A percentile compares a stretch with the other conserved stretches of the same genome.
Evolutionary conservation across 2,888 invertebrate genomes (phyloP).

Genomic region (Cremastobaeus sp.): DNA sequence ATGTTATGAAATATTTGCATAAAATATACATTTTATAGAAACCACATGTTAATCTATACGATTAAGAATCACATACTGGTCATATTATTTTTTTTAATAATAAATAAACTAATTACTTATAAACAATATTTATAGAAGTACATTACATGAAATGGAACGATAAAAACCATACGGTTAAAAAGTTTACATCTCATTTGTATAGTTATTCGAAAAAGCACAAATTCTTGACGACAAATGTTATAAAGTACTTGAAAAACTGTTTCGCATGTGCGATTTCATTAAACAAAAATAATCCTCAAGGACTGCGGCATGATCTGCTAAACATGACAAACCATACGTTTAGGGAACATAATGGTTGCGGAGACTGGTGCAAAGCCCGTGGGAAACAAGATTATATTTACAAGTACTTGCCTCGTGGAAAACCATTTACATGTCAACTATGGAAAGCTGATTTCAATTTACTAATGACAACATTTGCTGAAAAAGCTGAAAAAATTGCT

Average conservation of each 20-base stretch:
- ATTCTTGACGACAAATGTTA: constrained; percentile 14
- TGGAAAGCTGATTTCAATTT: constrained; percentile 11
- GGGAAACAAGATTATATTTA: not conserved
- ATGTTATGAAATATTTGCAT: too few relatives aligned
- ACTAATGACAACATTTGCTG: constrained; percentile 21
- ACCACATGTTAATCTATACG: too few relatives aligned
- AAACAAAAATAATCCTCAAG: constrained; percentile 5
- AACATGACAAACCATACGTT: constrained; percentile 23
- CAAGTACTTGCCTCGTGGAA: constrained; percentile 22
- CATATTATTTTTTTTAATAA: too few relatives aligned
- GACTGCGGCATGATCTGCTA: not conserved
- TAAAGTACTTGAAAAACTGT: constrained; percentile 25
- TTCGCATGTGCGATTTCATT: constrained; percentile 10
- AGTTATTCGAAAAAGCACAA: constrained; percentile 24
- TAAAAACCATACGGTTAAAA: constrained; percentile 36
- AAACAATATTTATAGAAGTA: too few relatives aligned
- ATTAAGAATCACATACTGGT: too few relatives aligned
- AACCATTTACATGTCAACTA: constrained; percentile 15
- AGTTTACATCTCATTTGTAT: constrained; percentile 37
- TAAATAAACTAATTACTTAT: too few relatives aligned
- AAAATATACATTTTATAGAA: too few relatives aligned
- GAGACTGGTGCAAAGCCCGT: constrained; percentile 18
- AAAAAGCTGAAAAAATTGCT: constrained; percentile 38
- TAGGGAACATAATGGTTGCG: constrained; percentile 3
- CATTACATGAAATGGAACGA: constrained; percentile 57